These are phyloP conservation scores for Xestia ashworthii DNA, from an alignment of 2,888 invertebrate genomes.

Conservation along the genomic window DNA sequence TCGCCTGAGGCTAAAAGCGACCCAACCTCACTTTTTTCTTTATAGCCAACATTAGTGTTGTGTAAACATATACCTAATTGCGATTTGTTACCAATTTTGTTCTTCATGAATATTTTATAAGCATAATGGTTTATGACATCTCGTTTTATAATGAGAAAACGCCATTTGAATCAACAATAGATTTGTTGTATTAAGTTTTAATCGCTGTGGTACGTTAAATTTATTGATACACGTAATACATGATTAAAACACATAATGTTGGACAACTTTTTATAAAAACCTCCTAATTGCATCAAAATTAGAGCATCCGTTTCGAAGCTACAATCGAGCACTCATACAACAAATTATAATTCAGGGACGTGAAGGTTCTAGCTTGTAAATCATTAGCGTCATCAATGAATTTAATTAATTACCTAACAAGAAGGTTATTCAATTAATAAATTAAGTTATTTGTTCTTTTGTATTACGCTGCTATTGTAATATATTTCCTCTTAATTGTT, in stretches of 20 bases:
- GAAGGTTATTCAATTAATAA: constrained; percentile 23
- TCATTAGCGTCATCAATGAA: constrained; percentile 27
- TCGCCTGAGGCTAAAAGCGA: constrained; percentile 72
- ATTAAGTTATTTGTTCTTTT: constrained; percentile 29
- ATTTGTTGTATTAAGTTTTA: constrained; percentile 27
- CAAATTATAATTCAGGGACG: constrained; percentile 30
- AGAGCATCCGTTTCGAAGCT: constrained; percentile 29
- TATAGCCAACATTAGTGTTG: constrained; percentile 75
- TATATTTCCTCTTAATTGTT: constrained; percentile 13
- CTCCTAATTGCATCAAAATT: constrained; percentile 12
- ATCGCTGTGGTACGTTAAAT: constrained; percentile 1
- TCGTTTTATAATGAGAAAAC: constrained; percentile 63
- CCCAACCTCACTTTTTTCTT: constrained; percentile 70
- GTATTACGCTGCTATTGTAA: constrained; percentile 7
- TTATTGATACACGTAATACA: constrained; percentile 1
- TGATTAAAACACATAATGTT: background rate
- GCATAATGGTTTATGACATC: constrained; percentile 66
- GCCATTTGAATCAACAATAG: constrained; percentile 54
- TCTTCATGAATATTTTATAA: constrained; percentile 77
- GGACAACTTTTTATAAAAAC: background rate
- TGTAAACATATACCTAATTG: constrained; percentile 81
- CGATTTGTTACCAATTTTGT: constrained; percentile 81
- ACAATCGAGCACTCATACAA: background rate
- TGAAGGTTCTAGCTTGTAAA: background rate
- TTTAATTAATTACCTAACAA: constrained; percentile 37